Evolutionary conservation across 2,113 vertebrate species (phyloP), one percentile per base, ranked within the genome.

Genomic region (Lepisosteus oculatus): DNA sequence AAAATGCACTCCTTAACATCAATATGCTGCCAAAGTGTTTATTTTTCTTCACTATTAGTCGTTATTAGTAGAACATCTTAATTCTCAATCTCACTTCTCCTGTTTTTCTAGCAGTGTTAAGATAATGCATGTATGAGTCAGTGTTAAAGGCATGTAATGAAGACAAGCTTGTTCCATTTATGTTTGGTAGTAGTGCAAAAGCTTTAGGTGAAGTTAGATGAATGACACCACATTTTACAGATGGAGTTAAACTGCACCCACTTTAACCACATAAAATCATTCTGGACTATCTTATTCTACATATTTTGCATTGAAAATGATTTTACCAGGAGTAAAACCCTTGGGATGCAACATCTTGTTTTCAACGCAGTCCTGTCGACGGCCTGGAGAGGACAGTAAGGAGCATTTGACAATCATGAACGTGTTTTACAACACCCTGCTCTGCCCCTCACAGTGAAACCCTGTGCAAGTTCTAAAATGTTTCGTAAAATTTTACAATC

Each of bases 291-390:
- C 65, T 76, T 65, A 65, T 65, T 75, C 47, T 70, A 71, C n/a
- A 61, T 66, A 61, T 55, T 43, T 29, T 8, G 13, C n/a, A 72
- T 73, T 45, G 56, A 12, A 43, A 55, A 64, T 15, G 63, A 75
- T 69, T 84, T 92, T 92, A 92, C 88, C 88, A 73, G 91, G 85
- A 86, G 78, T 78, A 88, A 91, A 90, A 74, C 85, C 81, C 77
- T 92, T 92, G 80, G 85, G 78, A 11, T 84, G 79, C 61, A 71
- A 74, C 87, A 86, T 88, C 89, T 90, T 88, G 89, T 91, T 92
- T 78, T 91, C 91, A 67, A 80, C 85, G 44, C 84, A 85, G 76
- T 91, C 89, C 75, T 90, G 88, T 14, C 87, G 89, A 69, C 87
- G 89, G 86, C 87, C 91, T 92, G 85, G 77, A 83, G 80, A 78